Evolutionary conservation across 2,113 vertebrate genomes (phyloP), one percentile per base, ranked within the genome.

Genomic region (Perca schrenkii): DNA sequence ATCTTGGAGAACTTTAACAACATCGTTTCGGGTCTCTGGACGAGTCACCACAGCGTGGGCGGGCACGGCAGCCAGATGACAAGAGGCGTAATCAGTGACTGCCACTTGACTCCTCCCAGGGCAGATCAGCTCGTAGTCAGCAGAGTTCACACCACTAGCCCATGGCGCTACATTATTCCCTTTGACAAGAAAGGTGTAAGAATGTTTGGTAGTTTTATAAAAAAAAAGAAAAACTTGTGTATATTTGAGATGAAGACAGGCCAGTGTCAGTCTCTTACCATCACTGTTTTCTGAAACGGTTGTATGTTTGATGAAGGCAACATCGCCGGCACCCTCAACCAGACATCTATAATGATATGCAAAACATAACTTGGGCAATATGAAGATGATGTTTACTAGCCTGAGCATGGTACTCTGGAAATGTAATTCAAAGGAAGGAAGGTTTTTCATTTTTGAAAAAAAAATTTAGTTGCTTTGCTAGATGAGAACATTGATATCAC

Each of bases 301-400:
- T 53, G 93, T 92, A 86, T 99, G 97, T 87, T 97, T 98, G 63
- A 98, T 86, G 73, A 99, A 99, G 74, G 97, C 97, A 82, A 99
- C 97, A 0, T 98, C 95, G 7, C 97, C 98, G 4, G 91, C 94
- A 8, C 2, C 78, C 36, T 98, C 96, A 0, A 92, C 95, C 70
- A 99, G 91, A 86, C 98, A 99, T 93, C 98, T 99, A 82, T 0
- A 16, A 74, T 34, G 25, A 74, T 22, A 66, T 3, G 7, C 40
- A 86, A n/a, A 54, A 70, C 34, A 66, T 56, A 22, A 56, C n/a
- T 46, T 12, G 7, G 3, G 31, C 12, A n/a, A 66, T 62, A 25
- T 25, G 16, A 70, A 56, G 28, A 47, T 19, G n/a, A 60, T 14
- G 3, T 61, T 49, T 54, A 8, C 22, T 10, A 64, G 5, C 22